Evolutionary conservation across 1,140 invertebrate species (phyloP), one percentile per base, ranked within the genome.

Genomic region (Neodiprion virginianus): DNA sequence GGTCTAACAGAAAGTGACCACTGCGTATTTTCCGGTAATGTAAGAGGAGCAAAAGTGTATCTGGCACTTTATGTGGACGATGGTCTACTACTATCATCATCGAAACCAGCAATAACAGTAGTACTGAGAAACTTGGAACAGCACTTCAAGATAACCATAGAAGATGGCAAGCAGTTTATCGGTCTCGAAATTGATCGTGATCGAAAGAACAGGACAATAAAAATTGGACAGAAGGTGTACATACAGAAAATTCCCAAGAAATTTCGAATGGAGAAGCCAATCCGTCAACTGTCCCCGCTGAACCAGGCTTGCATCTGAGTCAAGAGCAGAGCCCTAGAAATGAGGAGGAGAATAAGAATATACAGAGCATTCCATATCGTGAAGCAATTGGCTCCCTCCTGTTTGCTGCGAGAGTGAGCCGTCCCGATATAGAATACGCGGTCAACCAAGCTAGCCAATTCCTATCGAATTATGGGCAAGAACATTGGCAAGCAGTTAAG

Each of bases 251-350:
- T 83, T 50, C 53, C 82, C 17, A 65, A 71, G 50, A 82, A 76
- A 75, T 83, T 81, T 73, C 72, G 78, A 67, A 81, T 82, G 81
- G 14, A 12, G 61, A 78, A 66, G 75, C 74, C 49, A 83, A 84
- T 67, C 53, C 68, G 12, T 76, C 72, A 14, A 50, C 50, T 67
- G 79, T 79, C 48, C 82, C 82, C 65, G 72, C 66, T 73, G 68
- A 72, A 48, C 21, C 53, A 61, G 53, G 53, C 53, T 61, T 61
- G 11, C 53, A 61, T 61, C 53, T 61, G 53, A 61, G 53, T 61
- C 53, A 61, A 61, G 53, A 61, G 53, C 53, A 61, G 53, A 61
- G 53, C 53, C 53, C 53, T 61, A 61, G 53, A 61, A n/a, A 61
- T 61, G n/a, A 61, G 53, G n/a, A 11, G n/a, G 53, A 61, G 53